Conservation (phyloP, 2,888 invertebrate species). For the Drosophila birchii region DNA sequence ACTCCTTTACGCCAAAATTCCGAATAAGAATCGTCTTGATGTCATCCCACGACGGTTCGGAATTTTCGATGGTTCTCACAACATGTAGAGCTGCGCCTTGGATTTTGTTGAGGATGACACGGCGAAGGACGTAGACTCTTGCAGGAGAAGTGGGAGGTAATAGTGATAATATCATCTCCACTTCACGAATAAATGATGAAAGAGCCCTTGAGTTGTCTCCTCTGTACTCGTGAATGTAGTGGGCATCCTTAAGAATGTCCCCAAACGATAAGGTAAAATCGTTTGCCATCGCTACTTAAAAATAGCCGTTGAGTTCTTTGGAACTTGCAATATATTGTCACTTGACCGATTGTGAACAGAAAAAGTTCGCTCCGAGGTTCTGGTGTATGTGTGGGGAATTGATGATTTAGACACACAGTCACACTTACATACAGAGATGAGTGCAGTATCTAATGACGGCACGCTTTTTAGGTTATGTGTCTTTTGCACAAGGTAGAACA, state of each 20-base stretch:
- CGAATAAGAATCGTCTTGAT: too few species aligned
- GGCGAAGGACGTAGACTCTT: slow-evolving; percentile 44
- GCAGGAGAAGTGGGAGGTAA: slow-evolving; percentile 34
- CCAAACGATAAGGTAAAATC: slow-evolving; percentile 30
- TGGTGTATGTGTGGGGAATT: slow-evolving; percentile 23
- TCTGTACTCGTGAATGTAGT: slow-evolving; percentile 33
- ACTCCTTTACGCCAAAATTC: background rate
- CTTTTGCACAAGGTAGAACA: too few species aligned
- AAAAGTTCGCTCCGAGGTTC: slow-evolving; percentile 10
- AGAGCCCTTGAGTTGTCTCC: slow-evolving; percentile 31
- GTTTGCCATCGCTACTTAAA: slow-evolving; percentile 28
- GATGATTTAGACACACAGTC: slow-evolving; percentile 7
- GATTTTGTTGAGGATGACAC: slow-evolving; percentile 51
- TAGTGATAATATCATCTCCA: slow-evolving; percentile 8
- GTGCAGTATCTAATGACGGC: slow-evolving; percentile 7
- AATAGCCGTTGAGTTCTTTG: slow-evolving; percentile 27
- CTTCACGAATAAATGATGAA: slow-evolving; percentile 31
- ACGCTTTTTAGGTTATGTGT: slow-evolving; percentile 8
- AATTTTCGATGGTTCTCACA: too few species aligned
- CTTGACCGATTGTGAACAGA: slow-evolving; percentile 7
- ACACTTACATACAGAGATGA: slow-evolving; percentile 13
- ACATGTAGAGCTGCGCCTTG: slow-evolving; percentile 28
- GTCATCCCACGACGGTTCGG: too few species aligned
- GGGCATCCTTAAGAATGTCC: slow-evolving; percentile 33
- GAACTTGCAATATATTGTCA: slow-evolving; percentile 11